phyloP scores from a whole-genome alignment of 2,888 invertebrate species.

The Pristionchus exspectatus region DNA sequence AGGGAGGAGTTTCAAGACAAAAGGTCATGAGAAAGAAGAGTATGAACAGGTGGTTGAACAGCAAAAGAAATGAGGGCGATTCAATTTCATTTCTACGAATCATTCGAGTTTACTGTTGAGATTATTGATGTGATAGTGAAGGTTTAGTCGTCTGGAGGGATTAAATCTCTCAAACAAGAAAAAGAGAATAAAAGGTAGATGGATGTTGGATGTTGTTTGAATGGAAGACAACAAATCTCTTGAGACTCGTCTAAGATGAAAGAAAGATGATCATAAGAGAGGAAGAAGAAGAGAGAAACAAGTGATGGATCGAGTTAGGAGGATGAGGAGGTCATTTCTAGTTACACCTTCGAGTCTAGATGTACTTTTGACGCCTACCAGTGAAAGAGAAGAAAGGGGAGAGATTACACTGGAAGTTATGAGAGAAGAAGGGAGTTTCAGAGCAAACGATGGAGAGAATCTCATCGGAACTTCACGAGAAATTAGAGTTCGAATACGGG shows the following conservation, averaged over 20 bases:
- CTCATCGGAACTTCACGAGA: background rate
- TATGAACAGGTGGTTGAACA: slow-evolving; percentile 22
- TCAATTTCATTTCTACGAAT: background rate
- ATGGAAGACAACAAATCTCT: slow-evolving; percentile 12
- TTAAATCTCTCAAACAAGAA: background rate
- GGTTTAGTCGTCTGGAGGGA: background rate
- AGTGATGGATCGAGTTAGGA: slow-evolving; percentile 9
- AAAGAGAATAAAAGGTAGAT: slow-evolving; percentile 6
- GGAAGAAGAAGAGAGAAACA: background rate
- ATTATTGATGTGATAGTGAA: slow-evolving; percentile 18
- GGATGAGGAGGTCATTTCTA: background rate
- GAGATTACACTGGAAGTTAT: slow-evolving; percentile 9
- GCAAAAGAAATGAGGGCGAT: background rate
- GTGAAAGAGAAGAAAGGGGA: background rate
- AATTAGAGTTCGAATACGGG: too few relatives aligned
- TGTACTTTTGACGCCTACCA: slow-evolving; percentile 46
- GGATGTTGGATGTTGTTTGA: slow-evolving; percentile 29
- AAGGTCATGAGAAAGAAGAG: slow-evolving; percentile 23
- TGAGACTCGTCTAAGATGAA: slow-evolving; percentile 37
- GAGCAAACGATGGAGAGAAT: background rate
- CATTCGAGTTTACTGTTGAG: background rate
- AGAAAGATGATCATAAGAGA: slow-evolving; percentile 47
- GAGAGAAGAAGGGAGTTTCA: slow-evolving; percentile 12
- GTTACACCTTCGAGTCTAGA: background rate
- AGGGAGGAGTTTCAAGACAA: background rate